These are phyloP conservation scores for Mus spretus DNA, from an alignment of 2,797 vertebrate species.

Conservation along the genomic window DNA sequence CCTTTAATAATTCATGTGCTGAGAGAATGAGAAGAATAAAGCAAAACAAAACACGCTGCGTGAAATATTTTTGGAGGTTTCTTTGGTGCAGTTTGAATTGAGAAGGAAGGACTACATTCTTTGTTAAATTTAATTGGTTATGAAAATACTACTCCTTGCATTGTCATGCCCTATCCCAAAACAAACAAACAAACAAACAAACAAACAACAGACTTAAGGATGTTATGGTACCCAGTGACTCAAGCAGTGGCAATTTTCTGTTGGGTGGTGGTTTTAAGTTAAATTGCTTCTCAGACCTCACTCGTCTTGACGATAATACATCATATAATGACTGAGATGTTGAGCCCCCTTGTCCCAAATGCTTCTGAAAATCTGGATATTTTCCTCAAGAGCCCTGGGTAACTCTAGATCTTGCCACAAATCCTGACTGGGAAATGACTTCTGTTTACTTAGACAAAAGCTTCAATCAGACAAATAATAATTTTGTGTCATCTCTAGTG, in stretches of 20 bases:
- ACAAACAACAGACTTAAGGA: not conserved
- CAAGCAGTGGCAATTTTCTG: conserved; percentile 64
- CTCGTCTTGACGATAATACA: not conserved
- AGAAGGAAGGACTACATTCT: not conserved
- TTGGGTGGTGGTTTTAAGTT: conserved; percentile 53
- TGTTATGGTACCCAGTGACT: conserved; percentile 53
- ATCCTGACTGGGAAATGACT: not conserved
- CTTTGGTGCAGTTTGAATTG: not conserved
- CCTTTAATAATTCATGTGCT: conserved; percentile 81
- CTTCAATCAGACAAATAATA: conserved; percentile 40
- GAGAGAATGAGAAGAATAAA: conserved; percentile 75
- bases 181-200: not conserved
- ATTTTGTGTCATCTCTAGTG: conserved; percentile 48
- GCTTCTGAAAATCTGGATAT: conserved; percentile 16
- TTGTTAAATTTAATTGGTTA: conserved; percentile 36
- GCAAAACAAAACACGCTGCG: conserved; percentile 76
- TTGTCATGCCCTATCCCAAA: not conserved
- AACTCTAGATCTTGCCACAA: not conserved
- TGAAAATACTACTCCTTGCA: not conserved
- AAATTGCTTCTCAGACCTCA: conserved; percentile 35
- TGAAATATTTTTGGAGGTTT: conserved; percentile 69
- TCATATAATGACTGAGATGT: not conserved
- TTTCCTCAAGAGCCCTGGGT: not conserved
- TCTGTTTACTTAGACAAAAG: not conserved
- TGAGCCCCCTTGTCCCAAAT: conserved; percentile 19